A percentile compares a stretch with the other conserved stretches of the same genome.
Evolutionary conservation across 2,113 vertebrate genomes (phyloP).

Genomic region (Scortum barcoo): DNA sequence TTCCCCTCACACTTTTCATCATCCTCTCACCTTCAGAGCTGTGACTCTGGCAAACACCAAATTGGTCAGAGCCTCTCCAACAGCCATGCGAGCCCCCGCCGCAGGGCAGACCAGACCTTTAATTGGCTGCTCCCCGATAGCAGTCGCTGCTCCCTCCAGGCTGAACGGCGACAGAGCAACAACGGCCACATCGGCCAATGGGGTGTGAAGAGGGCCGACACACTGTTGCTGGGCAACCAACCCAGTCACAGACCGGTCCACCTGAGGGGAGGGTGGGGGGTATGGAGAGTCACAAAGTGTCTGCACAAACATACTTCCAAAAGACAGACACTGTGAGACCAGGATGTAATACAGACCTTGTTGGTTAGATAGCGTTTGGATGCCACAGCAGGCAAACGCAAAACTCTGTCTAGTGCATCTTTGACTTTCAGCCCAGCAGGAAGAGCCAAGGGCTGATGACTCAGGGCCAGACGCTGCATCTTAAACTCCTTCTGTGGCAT

Average conservation of each 20-base stretch:
- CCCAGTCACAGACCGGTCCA: conserved; percentile 94
- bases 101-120: conserved; percentile 90
- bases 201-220: conserved; percentile 94
- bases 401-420: conserved; percentile 87
- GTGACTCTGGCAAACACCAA: conserved; percentile 91
- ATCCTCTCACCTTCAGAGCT: conserved; percentile 83
- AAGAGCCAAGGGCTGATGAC: conserved; percentile 82
- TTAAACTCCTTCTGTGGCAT: conserved; percentile 94
- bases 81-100: conserved; percentile 90
- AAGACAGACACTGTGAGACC: neutral
- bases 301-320: neutral
- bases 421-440: conserved; percentile 83
- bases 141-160: conserved; percentile 88
- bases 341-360: conserved; percentile 84
- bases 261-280: conserved; percentile 78
- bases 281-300: neutral
- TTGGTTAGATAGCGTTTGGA: conserved; percentile 97
- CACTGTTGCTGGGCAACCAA: conserved; percentile 97
- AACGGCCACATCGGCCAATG: conserved; percentile 92
- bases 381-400: conserved; percentile 90
- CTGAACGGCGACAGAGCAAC: conserved; percentile 91
- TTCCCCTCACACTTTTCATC: neutral
- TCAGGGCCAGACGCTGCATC: conserved; percentile 70
- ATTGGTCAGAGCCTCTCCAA: conserved; percentile 94
- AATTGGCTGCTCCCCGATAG: conserved; percentile 94